Base-by-base conservation (phyloP, 2,113 vertebrate species). In the Notarius quadriscutis region DNA sequence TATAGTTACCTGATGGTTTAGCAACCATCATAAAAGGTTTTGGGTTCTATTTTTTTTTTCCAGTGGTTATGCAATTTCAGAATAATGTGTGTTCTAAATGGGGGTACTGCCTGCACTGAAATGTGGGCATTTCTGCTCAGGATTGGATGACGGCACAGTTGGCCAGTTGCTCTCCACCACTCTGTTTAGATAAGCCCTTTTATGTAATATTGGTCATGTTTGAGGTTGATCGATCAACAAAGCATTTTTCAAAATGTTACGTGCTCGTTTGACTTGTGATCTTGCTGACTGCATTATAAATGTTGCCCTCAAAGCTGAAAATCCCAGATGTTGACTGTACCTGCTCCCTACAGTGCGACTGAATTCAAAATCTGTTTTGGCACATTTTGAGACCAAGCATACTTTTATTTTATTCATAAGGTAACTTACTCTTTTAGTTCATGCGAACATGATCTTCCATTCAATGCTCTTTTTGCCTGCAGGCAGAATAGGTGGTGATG, bases 361-460 rank as follows among this genome's bases (percentile, higher is more conserved):
- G 84, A 14, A 51, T 71, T 86, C 51, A 57, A 67, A 27, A 30
- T 48, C 30, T 71, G 81, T n/a, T 63, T 77, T 30, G 20, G 60
- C 53, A 27, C 20, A 71, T 75, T 58, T 60, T 10, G 17, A 67
- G 18, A 75, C 79, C 65, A 72, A 53, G 84, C 55, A 5, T 69
- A 22, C 22, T 51, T 65, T 87, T 41, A 55, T 84, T 87, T 72
- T 63, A 83, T 88, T 90, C 77, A 85, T 55, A 14, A 9, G 12
- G 22, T 62, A 25, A 57, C 91, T 0, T 85, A 86, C 78, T 80
- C 62, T 71, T 87, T 41, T 75, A 57, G 25, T 84, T 65, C 14
- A 62, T 27, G 75, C 60, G 87, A 82, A 86, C 88, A 63, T 86
- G 82, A 91, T 94, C 90, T 91, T 80, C 27, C 75, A 63, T 88